Base-by-base conservation (phyloP, 2,113 vertebrate genomes). In the Oplegnathus fasciatus region DNA sequence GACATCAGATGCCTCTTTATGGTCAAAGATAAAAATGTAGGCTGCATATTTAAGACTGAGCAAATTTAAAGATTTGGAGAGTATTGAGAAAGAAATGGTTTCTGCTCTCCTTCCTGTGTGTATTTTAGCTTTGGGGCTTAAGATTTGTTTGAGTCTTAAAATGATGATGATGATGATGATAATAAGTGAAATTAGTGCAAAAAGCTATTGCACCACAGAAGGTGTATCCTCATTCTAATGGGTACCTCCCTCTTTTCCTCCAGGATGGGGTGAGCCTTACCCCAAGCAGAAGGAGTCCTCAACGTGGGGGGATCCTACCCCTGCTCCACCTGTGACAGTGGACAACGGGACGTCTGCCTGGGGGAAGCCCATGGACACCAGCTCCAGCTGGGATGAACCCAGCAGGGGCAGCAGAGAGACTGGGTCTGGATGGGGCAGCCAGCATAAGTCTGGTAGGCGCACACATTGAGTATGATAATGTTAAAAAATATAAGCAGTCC, bases 311-410 rank as follows among this genome's bases (percentile, higher is more conserved):
- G 97, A 98, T 84, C 94, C 97, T 26, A 5, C 79, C 2, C 26
- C 96, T 74, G 80, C 94, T 90, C 96, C 97, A 60, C 96, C 97
- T 75, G 96, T 97, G 11, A 94, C 95, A 22, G 97, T 99, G 87
- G 99, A 99, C 94, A 99, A 99, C 11, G 98, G 98, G 70, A 99
- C 98, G 0, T 96, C 98, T 22, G 97, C 98, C 11, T 99, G 98
- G 98, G 98, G 98, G 15, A 99, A 99, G 84, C 97, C 98, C 75
- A 93, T 96, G 89, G 97, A 99, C 86, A 96, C 94, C 81, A 92
- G 80, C 78, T 95, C 96, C 52, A 93, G 91, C 83, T 98, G 97
- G 96, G 96, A 97, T 85, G 96, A 97, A 57, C 94, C 96, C 22
- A 89, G 91, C 48, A 96, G 97, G 6, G 91, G 95, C 54, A 90